Evolutionary conservation across 2,888 invertebrate genomes (phyloP), one percentile per base, ranked within the genome.

Genomic region (Thera obeliscata): DNA sequence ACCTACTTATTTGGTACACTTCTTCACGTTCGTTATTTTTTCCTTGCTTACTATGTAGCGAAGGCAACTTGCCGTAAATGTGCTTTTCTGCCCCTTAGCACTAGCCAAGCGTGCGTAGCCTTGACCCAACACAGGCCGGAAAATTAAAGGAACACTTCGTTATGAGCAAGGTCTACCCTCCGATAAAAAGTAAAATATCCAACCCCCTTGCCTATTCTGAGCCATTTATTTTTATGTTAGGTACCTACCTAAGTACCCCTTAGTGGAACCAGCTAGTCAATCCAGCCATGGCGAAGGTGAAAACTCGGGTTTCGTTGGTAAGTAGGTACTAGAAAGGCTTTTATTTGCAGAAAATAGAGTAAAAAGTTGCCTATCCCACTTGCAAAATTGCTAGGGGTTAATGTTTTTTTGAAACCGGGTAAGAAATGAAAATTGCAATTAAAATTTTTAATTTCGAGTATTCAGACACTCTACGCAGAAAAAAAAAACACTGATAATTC

Each of bases 81-180:
- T 33, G n/a, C 52, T 33, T 52, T 3, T 33, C 7, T 9, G 43
- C 43, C 2, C 43, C 43, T 46, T 46, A 46, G 9, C 56, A 22
- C 50, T 66, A 57, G 12, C 52, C 56, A 49, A 56, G 59, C 11
- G 35, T 33, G 9, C 43, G 64, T 61, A 61, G 64, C 64, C 64
- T 64, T 68, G 68, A 61, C 68, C 61, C 22, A 55, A 55, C 41
- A 49, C 12, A 8, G 61, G 50, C 68, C 64, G 68, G 68, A 68
- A 64, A 68, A 68, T 64, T 68, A 64, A 64, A 68, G 38, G 54
- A 60, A 68, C 50, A 59, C 54, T 66, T 48, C 57, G 43, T 61
- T 66, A 52, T 41, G 22, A 60, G 22, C 55, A 54, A 62, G 22
- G 52, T 9, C 33, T 9, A 52, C 52, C 33, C 33, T 52, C 52